Conservation (phyloP, 1,140 invertebrate species). For the Rhopalosiphum maidis region DNA sequence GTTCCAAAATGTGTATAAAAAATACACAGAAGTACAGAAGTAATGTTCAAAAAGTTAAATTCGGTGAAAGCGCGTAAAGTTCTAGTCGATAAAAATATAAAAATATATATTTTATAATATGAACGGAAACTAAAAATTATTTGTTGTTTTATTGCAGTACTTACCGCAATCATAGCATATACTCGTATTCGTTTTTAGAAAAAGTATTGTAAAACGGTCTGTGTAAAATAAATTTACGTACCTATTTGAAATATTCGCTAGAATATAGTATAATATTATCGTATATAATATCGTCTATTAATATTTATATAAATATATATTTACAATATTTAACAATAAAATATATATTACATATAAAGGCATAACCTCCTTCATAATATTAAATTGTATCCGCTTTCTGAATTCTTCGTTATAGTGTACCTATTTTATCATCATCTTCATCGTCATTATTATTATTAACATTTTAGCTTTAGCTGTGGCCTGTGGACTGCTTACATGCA, state of each 20-base stretch:
- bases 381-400: not conserved
- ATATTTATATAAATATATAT: not conserved
- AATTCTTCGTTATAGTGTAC: not conserved
- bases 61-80: not conserved
- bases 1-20: not conserved
- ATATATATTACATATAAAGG: not conserved
- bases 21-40: too few species aligned
- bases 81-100: not conserved
- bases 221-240: not conserved
- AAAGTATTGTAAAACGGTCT: not conserved
- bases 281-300: not conserved
- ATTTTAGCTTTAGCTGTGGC: not conserved
- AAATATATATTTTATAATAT: not conserved
- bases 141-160: not conserved
- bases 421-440: not conserved
- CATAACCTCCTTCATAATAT: not conserved
- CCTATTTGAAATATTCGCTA: not conserved
- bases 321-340: not conserved
- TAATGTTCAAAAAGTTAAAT: not conserved
- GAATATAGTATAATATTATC: slow-evolving; percentile 2
- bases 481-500: slow-evolving; percentile 8
- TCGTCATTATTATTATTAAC: not conserved
- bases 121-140: not conserved
- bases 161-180: not conserved
- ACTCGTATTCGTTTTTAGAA: not conserved